Base-by-base conservation (phyloP, 2,113 vertebrate species). In the Bubo blakistoni region DNA sequence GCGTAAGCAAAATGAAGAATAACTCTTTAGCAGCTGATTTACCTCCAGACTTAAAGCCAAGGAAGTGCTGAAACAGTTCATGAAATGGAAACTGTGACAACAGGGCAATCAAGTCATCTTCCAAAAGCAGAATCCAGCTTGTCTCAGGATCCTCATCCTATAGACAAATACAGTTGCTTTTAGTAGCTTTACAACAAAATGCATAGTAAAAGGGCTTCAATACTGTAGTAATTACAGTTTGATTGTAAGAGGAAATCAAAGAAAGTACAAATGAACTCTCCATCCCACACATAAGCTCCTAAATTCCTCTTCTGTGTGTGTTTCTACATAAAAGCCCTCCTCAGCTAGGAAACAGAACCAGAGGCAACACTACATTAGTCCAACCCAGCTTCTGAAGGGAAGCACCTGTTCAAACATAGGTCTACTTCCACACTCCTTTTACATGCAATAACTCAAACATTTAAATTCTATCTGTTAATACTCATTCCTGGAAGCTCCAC, bases 121-220 rank as follows among this genome's bases (percentile, higher is more conserved):
- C 99, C 73, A 98, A 98, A 83, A 99, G 98, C 22, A 99, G 97
- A 97, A 99, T 93, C 99, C 99, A 99, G 97, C 99, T 99, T 71
- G 98, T 99, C 77, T 99, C 99, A 58, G 99, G 99, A 90, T 99
- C 99, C 95, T 99, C 99, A 92, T 99, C 99, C 99, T 99, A 81
- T 1, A 54, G 38, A 67, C 40, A 87, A 79, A 93, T 3, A 86
- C 3, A 54, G 8, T 25, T 5, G 0, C 5, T 81, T 59, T 90
- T 27, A 95, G 49, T 6, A 79, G 27, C 30, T 91, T 63, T 36
- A 54, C 51, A 78, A 55, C 3, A 76, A 73, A 85, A 73, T 0
- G 3, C 10, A 30, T 0, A 10, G 7, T 49, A 54, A 16, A 84
- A 69, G 6, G 8, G 16, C 25, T 63, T 71, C 27, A 18, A 17